Evolutionary conservation across 1,140 invertebrate species (phyloP).

Genomic region (Aphis gossypii): DNA sequence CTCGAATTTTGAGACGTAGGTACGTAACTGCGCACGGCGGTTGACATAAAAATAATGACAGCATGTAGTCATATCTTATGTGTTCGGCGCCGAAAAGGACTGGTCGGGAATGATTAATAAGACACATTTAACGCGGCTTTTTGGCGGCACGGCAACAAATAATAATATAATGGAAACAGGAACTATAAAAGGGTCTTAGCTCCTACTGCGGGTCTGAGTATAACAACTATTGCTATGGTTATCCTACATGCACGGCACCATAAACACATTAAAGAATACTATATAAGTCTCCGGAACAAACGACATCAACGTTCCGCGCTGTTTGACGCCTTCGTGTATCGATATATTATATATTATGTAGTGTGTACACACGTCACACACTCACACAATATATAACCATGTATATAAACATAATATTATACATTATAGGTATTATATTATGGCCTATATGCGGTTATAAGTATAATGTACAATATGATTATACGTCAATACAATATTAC

Average conservation of each 20-base stretch:
- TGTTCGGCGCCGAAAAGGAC: conserved; percentile 47
- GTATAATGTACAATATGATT: not conserved
- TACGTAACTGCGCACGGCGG: not conserved
- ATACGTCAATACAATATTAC: not conserved
- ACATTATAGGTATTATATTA: not conserved
- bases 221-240: not conserved
- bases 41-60: conserved; percentile 45
- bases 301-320: conserved; percentile 26
- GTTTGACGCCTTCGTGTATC: conserved; percentile 42
- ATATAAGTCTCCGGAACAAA: not conserved
- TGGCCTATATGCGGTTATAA: not conserved
- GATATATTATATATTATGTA: conserved; percentile 8
- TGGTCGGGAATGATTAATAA: conserved; percentile 19
- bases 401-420: not conserved
- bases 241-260: not conserved
- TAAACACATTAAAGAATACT: not conserved
- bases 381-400: not conserved
- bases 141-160: conserved; percentile 23
- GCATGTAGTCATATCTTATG: not conserved
- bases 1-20: not conserved
- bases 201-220: conserved; percentile 18
- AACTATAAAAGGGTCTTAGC: conserved; percentile 36
- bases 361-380: not conserved
- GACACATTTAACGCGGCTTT: conserved; percentile 15
- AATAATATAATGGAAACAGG: conserved; percentile 41